A percentile compares a stretch with the other conserved stretches of the same genome.
Conservation (phyloP, 1,140 invertebrate species). For the Aphelenchoides avenae region DNA sequence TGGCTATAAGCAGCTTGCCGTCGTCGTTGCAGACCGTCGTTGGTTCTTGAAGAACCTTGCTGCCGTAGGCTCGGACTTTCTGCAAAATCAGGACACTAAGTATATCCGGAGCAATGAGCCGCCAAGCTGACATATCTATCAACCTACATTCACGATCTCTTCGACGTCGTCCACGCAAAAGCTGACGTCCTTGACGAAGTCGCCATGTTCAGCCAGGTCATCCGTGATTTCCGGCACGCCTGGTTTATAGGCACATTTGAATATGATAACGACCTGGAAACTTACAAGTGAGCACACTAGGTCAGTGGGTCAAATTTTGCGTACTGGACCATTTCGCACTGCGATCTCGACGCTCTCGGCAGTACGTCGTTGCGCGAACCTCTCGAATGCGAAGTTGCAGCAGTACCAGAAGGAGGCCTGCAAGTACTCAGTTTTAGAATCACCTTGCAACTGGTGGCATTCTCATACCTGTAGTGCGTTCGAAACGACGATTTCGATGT, state of each 20-base stretch:
- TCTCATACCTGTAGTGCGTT: conserved; percentile 39
- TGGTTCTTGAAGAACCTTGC: conserved; percentile 75
- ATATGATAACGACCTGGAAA: conserved; percentile 79
- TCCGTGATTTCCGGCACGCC: conserved; percentile 72
- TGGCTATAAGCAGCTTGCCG: conserved; percentile 78
- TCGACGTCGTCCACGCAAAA: conserved; percentile 89
- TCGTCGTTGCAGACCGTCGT: conserved; percentile 80
- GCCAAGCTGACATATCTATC: conserved; percentile 18
- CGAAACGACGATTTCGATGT: conserved; percentile 41
- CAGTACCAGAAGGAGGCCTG: conserved; percentile 91
- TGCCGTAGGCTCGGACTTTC: conserved; percentile 67
- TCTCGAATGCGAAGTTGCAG: conserved; percentile 82
- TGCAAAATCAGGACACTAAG: conserved; percentile 17
- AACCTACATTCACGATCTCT: conserved; percentile 70
- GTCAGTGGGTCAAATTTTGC: conserved; percentile 49
- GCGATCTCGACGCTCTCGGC: conserved; percentile 78
- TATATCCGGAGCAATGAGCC: conserved; percentile 2
- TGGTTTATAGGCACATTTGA: conserved; percentile 79
- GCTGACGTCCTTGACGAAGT: conserved; percentile 91
- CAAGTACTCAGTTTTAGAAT: conserved; percentile 9
- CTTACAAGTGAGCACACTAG: conserved; percentile 1
- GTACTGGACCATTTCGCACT: conserved; percentile 83
- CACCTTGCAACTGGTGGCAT: conserved; percentile 1
- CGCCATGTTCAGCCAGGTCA: conserved; percentile 82
- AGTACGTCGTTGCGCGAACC: conserved; percentile 84